A percentile compares a stretch with the other conserved stretches of the same genome.
These are phyloP conservation scores for Chaetura pelagica DNA, from an alignment of 2,113 vertebrate genomes.

Conservation along the genomic window DNA sequence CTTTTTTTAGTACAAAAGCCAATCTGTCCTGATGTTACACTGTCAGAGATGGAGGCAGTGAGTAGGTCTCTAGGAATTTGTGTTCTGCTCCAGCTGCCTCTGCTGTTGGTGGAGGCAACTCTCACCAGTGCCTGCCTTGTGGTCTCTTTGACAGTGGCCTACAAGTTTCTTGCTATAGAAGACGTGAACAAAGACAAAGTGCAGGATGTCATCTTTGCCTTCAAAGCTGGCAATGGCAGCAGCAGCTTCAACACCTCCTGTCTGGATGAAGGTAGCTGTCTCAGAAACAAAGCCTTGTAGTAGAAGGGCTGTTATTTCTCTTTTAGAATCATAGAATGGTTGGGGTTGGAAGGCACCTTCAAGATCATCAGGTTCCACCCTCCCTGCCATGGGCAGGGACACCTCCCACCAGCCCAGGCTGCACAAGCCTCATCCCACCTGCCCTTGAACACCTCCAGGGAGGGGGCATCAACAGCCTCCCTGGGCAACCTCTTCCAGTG, in stretches of 20 bases:
- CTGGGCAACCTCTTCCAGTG: too few species aligned
- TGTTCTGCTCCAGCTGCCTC: background rate
- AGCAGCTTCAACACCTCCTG: slow-evolving; percentile 78
- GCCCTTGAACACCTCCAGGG: too few species aligned
- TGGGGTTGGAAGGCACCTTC: too few species aligned
- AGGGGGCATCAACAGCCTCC: too few species aligned
- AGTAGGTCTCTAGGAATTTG: slow-evolving; percentile 39
- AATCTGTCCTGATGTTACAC: background rate
- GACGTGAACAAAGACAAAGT: slow-evolving; percentile 85
- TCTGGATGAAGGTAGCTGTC: slow-evolving; percentile 77
- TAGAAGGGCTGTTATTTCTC: background rate
- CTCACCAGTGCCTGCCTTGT: background rate
- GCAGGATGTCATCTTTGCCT: slow-evolving; percentile 86
- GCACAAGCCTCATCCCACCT: too few species aligned
- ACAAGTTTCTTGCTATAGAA: slow-evolving; percentile 81
- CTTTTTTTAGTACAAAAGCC: background rate
- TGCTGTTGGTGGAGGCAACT: background rate
- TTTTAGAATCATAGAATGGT: background rate
- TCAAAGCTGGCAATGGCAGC: slow-evolving; percentile 70
- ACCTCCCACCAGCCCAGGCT: too few species aligned
- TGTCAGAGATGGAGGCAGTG: background rate
- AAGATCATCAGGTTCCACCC: too few species aligned
- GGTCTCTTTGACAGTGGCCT: slow-evolving; percentile 78
- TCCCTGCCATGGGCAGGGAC: too few species aligned
- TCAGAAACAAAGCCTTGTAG: background rate